Conservation (phyloP, 2,888 invertebrate genomes). For the Copidosoma aretas region DNA sequence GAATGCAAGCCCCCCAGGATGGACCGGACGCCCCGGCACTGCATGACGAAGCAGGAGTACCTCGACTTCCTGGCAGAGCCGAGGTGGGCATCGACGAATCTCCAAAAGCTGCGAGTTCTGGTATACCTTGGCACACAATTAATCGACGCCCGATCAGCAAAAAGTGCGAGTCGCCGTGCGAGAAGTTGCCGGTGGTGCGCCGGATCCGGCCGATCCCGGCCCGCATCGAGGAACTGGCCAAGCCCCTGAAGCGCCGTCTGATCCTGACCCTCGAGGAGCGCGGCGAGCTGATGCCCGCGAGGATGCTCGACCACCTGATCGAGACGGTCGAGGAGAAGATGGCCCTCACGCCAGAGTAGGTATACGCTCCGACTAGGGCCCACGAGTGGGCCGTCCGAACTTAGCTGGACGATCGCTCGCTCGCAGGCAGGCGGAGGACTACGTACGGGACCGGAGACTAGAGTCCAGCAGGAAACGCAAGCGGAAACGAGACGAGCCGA, state of each 20-base stretch:
- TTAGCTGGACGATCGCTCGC: too few species aligned
- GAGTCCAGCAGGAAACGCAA: too few species aligned
- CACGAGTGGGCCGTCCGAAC: too few species aligned
- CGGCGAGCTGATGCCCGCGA: constrained; percentile 46
- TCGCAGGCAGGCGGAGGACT: constrained; percentile 52
- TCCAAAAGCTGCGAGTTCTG: not conserved
- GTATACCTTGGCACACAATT: constrained; percentile 4
- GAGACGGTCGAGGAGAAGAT: constrained; percentile 51
- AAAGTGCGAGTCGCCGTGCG: constrained; percentile 48
- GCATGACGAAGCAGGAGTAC: constrained; percentile 51
- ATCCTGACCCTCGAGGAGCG: constrained; percentile 50
- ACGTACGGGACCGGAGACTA: constrained; percentile 41
- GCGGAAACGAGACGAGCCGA: constrained; percentile 25
- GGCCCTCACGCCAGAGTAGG: constrained; percentile 57
- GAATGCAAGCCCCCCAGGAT: constrained; percentile 45
- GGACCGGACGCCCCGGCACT: constrained; percentile 50
- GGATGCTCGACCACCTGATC: constrained; percentile 52
- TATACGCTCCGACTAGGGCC: not conserved
- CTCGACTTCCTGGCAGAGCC: constrained; percentile 50
- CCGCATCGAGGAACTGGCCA: constrained; percentile 52
- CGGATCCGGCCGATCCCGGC: constrained; percentile 45
- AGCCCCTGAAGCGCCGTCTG: constrained; percentile 50
- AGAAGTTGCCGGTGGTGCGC: constrained; percentile 39
- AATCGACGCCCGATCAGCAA: constrained; percentile 35
- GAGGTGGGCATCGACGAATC: constrained; percentile 45